Percentiles rank a stretch among this genome's conserved stretches.
These are phyloP conservation scores for Schizothorax lantsangensis DNA, from an alignment of 2,797 vertebrate genomes.

Conservation along the genomic window DNA sequence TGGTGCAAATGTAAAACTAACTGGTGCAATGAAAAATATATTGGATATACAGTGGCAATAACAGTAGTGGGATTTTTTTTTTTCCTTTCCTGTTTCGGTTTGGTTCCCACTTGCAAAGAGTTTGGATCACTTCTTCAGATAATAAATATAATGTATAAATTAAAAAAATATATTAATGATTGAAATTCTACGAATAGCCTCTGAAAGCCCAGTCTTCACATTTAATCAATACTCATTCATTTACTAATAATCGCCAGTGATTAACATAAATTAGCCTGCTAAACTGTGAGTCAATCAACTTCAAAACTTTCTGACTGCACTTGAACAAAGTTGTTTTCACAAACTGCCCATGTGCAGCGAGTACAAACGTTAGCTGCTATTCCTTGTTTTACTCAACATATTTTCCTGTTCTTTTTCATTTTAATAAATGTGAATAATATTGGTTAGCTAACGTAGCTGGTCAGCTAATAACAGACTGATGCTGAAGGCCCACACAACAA, in stretches of 20 bases:
- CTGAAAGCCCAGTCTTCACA: background rate
- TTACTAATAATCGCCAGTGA: conserved; percentile 45
- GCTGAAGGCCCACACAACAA: conserved; percentile 55
- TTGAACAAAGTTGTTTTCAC: background rate
- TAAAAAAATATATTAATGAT: no score
- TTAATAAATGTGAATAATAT: conserved; percentile 26
- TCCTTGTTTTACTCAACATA: background rate
- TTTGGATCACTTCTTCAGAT: background rate
- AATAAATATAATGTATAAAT: background rate
- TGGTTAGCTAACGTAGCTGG: conserved; percentile 43
- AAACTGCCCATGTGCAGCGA: background rate
- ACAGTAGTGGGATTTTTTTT: background rate
- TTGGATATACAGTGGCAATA: background rate
- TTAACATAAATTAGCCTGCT: conserved; percentile 45
- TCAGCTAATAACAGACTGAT: conserved; percentile 58
- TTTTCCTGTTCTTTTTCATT: background rate
- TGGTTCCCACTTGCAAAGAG: background rate
- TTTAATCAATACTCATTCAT: conserved; percentile 32
- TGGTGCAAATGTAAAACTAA: background rate
- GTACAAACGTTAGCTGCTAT: background rate
- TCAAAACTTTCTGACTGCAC: conserved; percentile 64
- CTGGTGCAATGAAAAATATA: background rate
- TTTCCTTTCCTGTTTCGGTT: conserved; percentile 4
- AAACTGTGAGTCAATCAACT: conserved; percentile 59
- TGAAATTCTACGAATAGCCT: background rate